Percentiles rank a stretch among this genome's conserved stretches.
Evolutionary conservation across 1,140 invertebrate genomes (phyloP).

Genomic region (Dendroctonus valens): DNA sequence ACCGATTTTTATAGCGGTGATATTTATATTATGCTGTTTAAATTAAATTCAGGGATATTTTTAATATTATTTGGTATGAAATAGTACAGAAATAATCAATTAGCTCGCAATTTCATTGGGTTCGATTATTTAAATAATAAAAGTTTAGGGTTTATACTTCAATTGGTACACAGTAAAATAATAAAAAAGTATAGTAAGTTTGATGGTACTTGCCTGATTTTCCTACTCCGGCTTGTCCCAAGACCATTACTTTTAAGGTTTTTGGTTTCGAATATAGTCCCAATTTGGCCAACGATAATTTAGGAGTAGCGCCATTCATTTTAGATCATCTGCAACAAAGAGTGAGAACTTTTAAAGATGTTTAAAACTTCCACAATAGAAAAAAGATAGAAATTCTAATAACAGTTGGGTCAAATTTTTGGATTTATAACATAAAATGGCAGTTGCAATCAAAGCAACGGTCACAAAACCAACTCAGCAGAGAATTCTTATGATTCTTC

Average conservation of each 20-base stretch:
- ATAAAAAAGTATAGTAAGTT: neutral
- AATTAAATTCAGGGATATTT: too few relatives aligned
- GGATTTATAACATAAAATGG: neutral
- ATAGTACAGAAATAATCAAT: too few relatives aligned
- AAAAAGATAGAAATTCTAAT: neutral
- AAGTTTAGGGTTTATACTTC: neutral
- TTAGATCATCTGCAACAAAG: slow-evolving; percentile 28
- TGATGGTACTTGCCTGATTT: slow-evolving; percentile 65
- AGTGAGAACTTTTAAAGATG: neutral
- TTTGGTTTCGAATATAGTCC: slow-evolving; percentile 61
- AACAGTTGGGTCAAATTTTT: neutral
- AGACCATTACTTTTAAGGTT: slow-evolving; percentile 69
- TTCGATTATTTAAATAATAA: too few relatives aligned
- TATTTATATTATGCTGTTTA: too few relatives aligned
- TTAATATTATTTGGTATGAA: too few relatives aligned
- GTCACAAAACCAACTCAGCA: too few relatives aligned
- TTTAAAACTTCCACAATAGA: neutral
- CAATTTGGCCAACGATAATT: slow-evolving; percentile 62
- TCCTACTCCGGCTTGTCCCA: slow-evolving; percentile 75
- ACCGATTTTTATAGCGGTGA: too few relatives aligned
- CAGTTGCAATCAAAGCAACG: neutral
- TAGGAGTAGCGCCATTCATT: slow-evolving; percentile 61
- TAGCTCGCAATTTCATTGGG: too few relatives aligned
- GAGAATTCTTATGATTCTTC: too few relatives aligned
- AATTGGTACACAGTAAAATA: too few relatives aligned